Conservation (phyloP, 37 sponge, comb jelly and placozoan species). For the Theonella swinhoei region DNA sequence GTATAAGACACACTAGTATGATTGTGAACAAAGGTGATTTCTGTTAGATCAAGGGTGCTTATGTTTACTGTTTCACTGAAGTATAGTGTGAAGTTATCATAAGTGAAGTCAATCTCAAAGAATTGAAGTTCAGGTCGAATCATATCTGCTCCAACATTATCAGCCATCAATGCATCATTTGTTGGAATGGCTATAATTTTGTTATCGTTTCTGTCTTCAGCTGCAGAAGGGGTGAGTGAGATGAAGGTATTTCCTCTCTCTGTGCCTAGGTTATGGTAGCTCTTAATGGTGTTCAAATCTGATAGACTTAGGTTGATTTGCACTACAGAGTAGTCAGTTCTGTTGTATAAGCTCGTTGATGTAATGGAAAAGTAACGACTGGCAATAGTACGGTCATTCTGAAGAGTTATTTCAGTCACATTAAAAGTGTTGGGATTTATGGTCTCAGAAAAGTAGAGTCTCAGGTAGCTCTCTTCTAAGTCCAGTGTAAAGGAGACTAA, state of each 20-base stretch:
- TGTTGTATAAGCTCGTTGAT: constrained; percentile 46
- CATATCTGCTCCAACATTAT: constrained; percentile 45
- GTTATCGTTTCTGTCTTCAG: constrained; percentile 81
- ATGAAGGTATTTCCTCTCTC: constrained; percentile 72
- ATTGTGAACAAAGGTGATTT: constrained; percentile 47
- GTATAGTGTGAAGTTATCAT: constrained; percentile 67
- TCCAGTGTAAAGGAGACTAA: constrained; percentile 55
- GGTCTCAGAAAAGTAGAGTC: constrained; percentile 86
- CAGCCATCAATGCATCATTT: constrained; percentile 42
- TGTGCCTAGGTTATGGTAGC: constrained; percentile 64
- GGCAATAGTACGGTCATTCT: constrained; percentile 43
- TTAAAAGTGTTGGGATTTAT: constrained; percentile 71
- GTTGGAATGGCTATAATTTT: constrained; percentile 41
- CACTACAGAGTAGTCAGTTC: constrained; percentile 60
- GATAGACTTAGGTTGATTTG: constrained; percentile 58
- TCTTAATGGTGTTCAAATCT: constrained; percentile 80
- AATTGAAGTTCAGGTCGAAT: constrained; percentile 61
- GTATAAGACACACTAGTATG: constrained; percentile 33
- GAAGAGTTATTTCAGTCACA: constrained; percentile 77
- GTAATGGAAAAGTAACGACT: constrained; percentile 50
- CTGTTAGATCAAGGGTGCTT: constrained; percentile 63
- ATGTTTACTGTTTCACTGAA: constrained; percentile 90
- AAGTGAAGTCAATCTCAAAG: constrained; percentile 75
- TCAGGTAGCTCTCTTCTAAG: constrained; percentile 56
- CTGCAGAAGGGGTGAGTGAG: constrained; percentile 25